These are phyloP conservation scores for Anguilla marmorata DNA, from an alignment of 2,797 vertebrate genomes.

Conservation along the genomic window DNA sequence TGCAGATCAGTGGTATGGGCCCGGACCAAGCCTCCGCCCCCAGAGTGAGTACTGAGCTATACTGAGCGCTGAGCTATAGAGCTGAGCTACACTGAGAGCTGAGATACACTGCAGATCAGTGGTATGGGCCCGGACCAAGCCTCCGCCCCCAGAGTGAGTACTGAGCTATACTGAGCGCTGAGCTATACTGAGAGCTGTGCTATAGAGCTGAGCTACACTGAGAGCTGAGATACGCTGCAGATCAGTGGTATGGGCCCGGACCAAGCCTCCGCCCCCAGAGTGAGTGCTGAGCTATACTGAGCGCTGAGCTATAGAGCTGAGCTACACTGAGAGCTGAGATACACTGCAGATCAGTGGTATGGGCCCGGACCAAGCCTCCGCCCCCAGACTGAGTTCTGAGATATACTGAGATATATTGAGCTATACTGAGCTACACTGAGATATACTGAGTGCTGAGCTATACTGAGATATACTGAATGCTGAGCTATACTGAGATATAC, in stretches of 20 bases:
- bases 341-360: slow-evolving; percentile 96
- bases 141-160: slow-evolving; percentile 94
- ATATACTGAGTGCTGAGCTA: no score
- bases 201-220: no score
- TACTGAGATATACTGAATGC: no score
- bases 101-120: slow-evolving; percentile 86
- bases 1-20: slow-evolving; percentile 98
- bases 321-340: no score
- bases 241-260: slow-evolving; percentile 98
- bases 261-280: slow-evolving; percentile 98
- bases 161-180: no score
- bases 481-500: no score
- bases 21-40: slow-evolving; percentile 98
- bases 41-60: slow-evolving; percentile 75
- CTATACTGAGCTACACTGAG: no score
- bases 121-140: slow-evolving; percentile 98
- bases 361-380: slow-evolving; percentile 99
- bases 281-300: slow-evolving; percentile 58
- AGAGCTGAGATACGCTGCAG: slow-evolving; percentile 72
- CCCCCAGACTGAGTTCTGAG: slow-evolving; percentile 83
- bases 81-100: no score
- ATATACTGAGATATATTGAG: no score
- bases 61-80: background rate
- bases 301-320: no score
- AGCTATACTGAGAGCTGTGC: no score